Percentiles rank a stretch among this genome's conserved stretches.
Conservation (phyloP, 2,888 invertebrate genomes). For the Lypha dubia region DNA sequence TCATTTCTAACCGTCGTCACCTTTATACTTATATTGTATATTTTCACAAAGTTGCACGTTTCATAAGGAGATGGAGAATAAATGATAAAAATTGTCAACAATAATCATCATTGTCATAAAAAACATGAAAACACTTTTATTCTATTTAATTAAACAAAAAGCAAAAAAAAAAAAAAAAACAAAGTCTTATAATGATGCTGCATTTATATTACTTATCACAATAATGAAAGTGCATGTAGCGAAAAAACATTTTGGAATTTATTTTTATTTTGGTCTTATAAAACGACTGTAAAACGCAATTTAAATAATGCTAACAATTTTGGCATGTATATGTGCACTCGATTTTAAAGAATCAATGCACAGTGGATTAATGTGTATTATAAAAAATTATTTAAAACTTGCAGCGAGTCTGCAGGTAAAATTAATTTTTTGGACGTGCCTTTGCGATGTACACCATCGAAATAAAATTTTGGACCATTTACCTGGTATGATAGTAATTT, state of each 20-base stretch:
- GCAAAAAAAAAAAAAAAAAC: neutral
- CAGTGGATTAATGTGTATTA: neutral
- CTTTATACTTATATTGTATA: no score
- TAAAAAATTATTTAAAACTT: no score
- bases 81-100: conserved; percentile 60
- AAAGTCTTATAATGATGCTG: conserved; percentile 30
- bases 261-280: conserved; percentile 26
- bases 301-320: conserved; percentile 1
- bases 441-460: no score
- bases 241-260: conserved; percentile 14
- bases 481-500: no score
- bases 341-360: neutral
- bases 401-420: no score
- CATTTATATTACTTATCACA: conserved; percentile 25
- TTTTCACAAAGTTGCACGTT: conserved; percentile 30
- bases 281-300: conserved; percentile 9
- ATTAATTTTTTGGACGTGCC: no score
- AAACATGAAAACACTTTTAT: neutral
- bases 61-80: neutral
- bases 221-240: neutral
- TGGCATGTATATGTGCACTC: neutral
- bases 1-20: conserved; percentile 4
- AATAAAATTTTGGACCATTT: no score
- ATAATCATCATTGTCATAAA: conserved; percentile 54
- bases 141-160: conserved; percentile 27